Percentiles rank a stretch among this genome's conserved stretches.
Conservation (phyloP, 2,113 vertebrate species). For the Todiramphus saurophagus region DNA sequence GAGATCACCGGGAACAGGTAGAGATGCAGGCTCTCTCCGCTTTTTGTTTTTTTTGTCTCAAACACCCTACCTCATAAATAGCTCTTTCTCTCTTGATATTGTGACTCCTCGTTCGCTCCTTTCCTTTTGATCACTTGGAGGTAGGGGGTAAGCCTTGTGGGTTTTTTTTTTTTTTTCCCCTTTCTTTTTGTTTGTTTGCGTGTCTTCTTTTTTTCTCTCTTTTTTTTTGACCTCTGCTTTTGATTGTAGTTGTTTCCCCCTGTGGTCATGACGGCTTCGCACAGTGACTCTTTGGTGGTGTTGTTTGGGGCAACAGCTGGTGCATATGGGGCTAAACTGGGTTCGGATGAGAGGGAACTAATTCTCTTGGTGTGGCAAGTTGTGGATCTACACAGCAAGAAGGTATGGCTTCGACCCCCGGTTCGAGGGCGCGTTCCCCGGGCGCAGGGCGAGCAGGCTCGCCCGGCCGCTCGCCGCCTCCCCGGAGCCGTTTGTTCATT, state of each 20-base stretch:
- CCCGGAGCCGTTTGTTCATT: conserved; percentile 6
- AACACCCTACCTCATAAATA: conserved; percentile 8
- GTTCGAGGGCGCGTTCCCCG: conserved; percentile 38
- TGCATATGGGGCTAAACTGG: conserved; percentile 96
- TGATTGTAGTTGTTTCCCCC: conserved; percentile 92
- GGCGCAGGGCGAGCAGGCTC: not conserved
- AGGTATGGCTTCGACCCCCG: conserved; percentile 82
- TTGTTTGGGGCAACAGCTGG: conserved; percentile 99
- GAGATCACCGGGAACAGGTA: conserved; percentile 84
- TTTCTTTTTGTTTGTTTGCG: not conserved
- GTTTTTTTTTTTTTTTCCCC: not conserved
- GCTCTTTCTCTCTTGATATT: conserved; percentile 73
- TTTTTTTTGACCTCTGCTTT: conserved; percentile 87
- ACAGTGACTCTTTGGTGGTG: conserved; percentile 94
- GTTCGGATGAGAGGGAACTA: conserved; percentile 98
- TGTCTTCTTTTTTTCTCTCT: not conserved
- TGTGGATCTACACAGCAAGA: conserved; percentile 95
- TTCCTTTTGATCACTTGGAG: conserved; percentile 84
- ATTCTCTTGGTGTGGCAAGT: conserved; percentile 99
- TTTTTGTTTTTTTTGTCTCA: not conserved
- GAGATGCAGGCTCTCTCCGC: conserved; percentile 47
- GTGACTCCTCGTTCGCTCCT: conserved; percentile 78
- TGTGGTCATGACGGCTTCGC: conserved; percentile 89
- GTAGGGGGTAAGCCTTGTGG: conserved; percentile 81
- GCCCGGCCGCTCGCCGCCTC: not conserved